phyloP scores from a whole-genome alignment of 2,888 invertebrate species.

The Oasisia sp. region DNA sequence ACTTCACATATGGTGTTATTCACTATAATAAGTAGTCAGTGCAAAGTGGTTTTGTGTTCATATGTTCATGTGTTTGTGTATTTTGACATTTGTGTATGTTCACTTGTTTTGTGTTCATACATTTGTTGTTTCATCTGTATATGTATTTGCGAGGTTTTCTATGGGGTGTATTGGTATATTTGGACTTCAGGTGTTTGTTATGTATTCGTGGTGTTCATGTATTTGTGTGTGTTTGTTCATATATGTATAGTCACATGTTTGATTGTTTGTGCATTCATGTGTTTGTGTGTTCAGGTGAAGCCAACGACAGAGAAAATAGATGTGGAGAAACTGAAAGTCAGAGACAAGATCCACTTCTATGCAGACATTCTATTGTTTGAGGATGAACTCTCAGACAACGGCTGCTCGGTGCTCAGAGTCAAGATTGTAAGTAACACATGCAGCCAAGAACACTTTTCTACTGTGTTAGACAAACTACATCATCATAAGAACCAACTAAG shows the following conservation, averaged over 20 bases:
- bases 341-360: constrained; percentile 93
- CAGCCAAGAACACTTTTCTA: neutral
- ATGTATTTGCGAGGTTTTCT: too few species aligned
- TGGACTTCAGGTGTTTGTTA: neutral
- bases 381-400: constrained; percentile 98
- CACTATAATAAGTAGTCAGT: neutral
- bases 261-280: neutral
- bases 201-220: neutral
- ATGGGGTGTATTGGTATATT: neutral
- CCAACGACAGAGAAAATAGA: constrained; percentile 82
- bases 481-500: neutral
- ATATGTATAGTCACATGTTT: too few species aligned
- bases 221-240: neutral
- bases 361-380: constrained; percentile 94
- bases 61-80: neutral
- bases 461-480: neutral
- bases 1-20: neutral
- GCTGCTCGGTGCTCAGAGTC: constrained; percentile 87
- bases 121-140: too few species aligned
- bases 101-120: neutral
- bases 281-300: constrained; percentile 45
- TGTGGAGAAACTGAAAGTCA: constrained; percentile 85
- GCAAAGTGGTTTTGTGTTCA: neutral
- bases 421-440: constrained; percentile 80
- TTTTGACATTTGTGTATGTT: neutral